Conservation (phyloP, 2,113 vertebrate genomes). For the Pelobates fuscus region DNA sequence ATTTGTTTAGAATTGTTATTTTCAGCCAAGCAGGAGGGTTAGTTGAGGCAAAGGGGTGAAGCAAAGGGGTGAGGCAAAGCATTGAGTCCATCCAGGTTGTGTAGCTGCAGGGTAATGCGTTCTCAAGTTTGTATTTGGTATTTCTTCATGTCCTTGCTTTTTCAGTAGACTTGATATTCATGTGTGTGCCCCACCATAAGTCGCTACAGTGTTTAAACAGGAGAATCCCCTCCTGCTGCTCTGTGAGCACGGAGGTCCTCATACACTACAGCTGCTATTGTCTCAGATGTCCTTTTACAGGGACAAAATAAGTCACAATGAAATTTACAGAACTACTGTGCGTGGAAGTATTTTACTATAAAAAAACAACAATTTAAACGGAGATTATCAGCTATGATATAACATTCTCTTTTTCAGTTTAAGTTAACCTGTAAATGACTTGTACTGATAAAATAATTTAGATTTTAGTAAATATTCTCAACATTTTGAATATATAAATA, state of each 20-base stretch:
- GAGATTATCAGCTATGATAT: slow-evolving; percentile 20
- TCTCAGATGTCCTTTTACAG: slow-evolving; percentile 50
- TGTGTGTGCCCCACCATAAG: slow-evolving; percentile 47
- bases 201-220: slow-evolving; percentile 46
- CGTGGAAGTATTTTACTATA: slow-evolving; percentile 30
- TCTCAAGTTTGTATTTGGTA: slow-evolving; percentile 34
- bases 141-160: slow-evolving; percentile 38
- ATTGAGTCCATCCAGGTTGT: slow-evolving; percentile 1
- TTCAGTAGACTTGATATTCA: slow-evolving; percentile 45
- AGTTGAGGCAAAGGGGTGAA: too few relatives aligned
- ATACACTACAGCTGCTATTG: slow-evolving; percentile 50
- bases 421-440: not conserved
- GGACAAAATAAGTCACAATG: slow-evolving; percentile 44
- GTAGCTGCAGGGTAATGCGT: slow-evolving; percentile 23
- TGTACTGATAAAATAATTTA: not conserved
- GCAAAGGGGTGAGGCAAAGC: slow-evolving; percentile 10
- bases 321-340: slow-evolving; percentile 44
- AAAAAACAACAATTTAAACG: slow-evolving; percentile 11
- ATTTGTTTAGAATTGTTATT: slow-evolving; percentile 32
- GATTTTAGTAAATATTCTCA: not conserved
- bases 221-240: slow-evolving; percentile 43
- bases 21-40: too few relatives aligned
- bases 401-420: not conserved
- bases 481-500: too few relatives aligned
- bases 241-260: slow-evolving; percentile 47